Evolutionary conservation across 1,140 invertebrate species (phyloP).

Genomic region (Limonius californicus): DNA sequence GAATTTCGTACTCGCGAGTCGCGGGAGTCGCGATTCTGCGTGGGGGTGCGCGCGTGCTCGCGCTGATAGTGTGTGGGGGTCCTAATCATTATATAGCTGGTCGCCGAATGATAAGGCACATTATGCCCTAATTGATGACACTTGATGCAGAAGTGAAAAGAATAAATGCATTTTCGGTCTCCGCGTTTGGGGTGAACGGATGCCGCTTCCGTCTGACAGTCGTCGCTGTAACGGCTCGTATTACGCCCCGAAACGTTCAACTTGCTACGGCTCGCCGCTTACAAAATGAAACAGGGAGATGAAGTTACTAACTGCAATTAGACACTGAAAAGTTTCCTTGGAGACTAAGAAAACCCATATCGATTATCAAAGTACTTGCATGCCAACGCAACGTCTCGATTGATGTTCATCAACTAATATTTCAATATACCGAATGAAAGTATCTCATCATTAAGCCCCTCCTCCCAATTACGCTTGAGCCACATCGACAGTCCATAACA

Average conservation of each 20-base stretch:
- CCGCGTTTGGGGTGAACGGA: not conserved
- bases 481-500: too few species aligned
- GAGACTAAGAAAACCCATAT: too few species aligned
- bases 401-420: too few species aligned
- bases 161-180: constrained; percentile 7
- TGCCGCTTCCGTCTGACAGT: not conserved
- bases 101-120: constrained; percentile 20
- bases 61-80: constrained; percentile 6
- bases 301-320: too few species aligned
- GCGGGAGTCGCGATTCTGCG: constrained; percentile 8
- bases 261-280: not conserved
- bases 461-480: too few species aligned
- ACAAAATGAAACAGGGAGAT: not conserved
- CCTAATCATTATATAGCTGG: constrained; percentile 15
- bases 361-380: too few species aligned
- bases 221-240: not conserved
- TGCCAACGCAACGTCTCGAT: too few species aligned
- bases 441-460: too few species aligned
- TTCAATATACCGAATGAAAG: too few species aligned
- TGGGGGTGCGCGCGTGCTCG: constrained; percentile 19
- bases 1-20: constrained; percentile 10
- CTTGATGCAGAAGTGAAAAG: constrained; percentile 21
- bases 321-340: too few species aligned
- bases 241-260: constrained; percentile 7
- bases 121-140: constrained; percentile 27